Percentiles rank a stretch among this genome's conserved stretches.
These are phyloP conservation scores for Galaxias olidus DNA, from an alignment of 2,797 vertebrate species.

Conservation along the genomic window DNA sequence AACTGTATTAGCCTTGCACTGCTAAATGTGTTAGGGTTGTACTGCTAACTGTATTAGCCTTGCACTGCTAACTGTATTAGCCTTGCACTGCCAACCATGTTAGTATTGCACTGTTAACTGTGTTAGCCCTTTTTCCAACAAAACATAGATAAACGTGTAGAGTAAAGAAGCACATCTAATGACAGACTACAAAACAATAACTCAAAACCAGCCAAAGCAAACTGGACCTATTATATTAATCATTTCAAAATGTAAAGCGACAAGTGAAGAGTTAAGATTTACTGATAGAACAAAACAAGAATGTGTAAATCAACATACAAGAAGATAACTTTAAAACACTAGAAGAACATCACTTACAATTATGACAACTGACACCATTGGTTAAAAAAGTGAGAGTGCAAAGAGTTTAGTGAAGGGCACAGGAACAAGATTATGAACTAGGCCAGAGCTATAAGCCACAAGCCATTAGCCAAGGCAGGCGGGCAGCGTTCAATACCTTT, in stretches of 20 bases:
- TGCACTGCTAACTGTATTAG: no score
- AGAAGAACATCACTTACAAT: constrained; percentile 5
- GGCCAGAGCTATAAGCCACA: constrained; percentile 16
- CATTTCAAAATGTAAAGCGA: constrained; percentile 1
- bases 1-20: constrained; percentile 29
- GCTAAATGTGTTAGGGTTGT: background rate
- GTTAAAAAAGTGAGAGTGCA: constrained; percentile 2
- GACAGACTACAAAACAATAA: constrained; percentile 2
- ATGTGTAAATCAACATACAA: background rate
- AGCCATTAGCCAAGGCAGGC: constrained; percentile 27
- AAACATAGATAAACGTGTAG: constrained; percentile 21
- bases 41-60: no score
- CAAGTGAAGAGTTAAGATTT: constrained; percentile 10
- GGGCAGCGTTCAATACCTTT: constrained; percentile 64
- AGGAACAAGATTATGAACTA: background rate
- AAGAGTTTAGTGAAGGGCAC: constrained; percentile 28
- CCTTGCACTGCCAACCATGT: background rate
- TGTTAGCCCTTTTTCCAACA: constrained; percentile 29
- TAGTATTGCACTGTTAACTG: constrained; percentile 12
- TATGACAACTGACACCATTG: background rate
- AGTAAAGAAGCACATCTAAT: constrained; percentile 29
- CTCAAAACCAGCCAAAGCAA: background rate
- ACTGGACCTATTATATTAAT: background rate
- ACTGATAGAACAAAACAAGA: background rate
- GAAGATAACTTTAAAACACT: background rate